Base-by-base conservation (phyloP, 2,113 vertebrate species). In the Tiliqua scincoides region DNA sequence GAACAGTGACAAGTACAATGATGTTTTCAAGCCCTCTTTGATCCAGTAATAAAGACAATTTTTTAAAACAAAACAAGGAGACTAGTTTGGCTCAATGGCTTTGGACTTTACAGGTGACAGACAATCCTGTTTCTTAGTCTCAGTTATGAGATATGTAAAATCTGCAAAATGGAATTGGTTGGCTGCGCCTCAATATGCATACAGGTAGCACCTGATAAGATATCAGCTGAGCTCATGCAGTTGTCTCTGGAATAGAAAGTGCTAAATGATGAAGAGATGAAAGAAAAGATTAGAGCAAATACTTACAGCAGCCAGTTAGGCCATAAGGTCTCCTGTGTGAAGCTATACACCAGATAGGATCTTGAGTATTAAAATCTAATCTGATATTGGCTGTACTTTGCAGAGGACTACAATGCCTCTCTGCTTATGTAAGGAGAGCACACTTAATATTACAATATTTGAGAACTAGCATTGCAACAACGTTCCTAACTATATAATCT, bases 401-500 rank as follows among this genome's bases (percentile, higher is more conserved):
- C 8, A 43, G 15, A 37, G 32, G 20, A 65, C 23, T 17, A 17
- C 77, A 81, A 65, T 79, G 12, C 65, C 61, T 83, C 54, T 79
- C 17, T 61, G 20, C 57, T 32, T 65, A 40, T 18, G 57, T 32
- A 54, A 65, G 43, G 43, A 80, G 40, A 21, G 43, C 9, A 27
- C 40, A 65, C 35, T 57, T 57, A 57, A n/a, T n/a, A n/a, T n/a
- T n/a, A n/a, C 80, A 72, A 74, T 74, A 70, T 80, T 86, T 59
- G 43, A 15, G 59, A 74, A 80, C 68, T 21, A 81, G 43, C 61
- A 73, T 67, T 54, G n/a, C 84, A 71, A 79, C 68, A 71, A 79
- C 68, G 80, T 62, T 62, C 76, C 52, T 52, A 63, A 35, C 40
- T 80, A 65, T 74, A 63, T 35, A 80, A 52, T 54, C 23, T 61